Percentiles rank a stretch among this genome's conserved stretches.
Evolutionary conservation across 2,888 invertebrate genomes (phyloP).

Genomic region (Apotomis turbidana): DNA sequence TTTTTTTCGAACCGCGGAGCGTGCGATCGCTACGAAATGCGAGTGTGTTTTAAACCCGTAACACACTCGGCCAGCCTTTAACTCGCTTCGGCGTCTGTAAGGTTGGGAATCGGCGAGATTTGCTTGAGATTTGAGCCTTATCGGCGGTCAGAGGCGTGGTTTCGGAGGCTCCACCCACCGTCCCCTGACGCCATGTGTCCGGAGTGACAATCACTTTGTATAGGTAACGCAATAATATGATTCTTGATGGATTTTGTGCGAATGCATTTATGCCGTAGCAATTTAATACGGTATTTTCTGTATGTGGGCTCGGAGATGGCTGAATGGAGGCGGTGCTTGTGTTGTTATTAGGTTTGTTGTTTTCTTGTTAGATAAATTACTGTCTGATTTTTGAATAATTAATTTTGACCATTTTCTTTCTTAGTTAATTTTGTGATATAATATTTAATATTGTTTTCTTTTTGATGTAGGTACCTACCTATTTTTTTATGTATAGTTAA

Average conservation of each 20-base stretch:
- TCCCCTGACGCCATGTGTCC: slow-evolving; percentile 74
- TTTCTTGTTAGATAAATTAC: slow-evolving; percentile 8
- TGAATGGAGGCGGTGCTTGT: slow-evolving; percentile 23
- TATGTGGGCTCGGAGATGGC: slow-evolving; percentile 24
- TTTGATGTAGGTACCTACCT: too few relatives aligned
- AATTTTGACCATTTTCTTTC: too few relatives aligned
- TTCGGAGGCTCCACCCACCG: slow-evolving; percentile 65
- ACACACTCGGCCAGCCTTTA: slow-evolving; percentile 63
- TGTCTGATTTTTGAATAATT: too few relatives aligned
- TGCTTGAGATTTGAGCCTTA: slow-evolving; percentile 80
- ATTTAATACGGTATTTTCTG: slow-evolving; percentile 44
- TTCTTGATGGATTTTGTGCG: slow-evolving; percentile 83
- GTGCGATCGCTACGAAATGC: slow-evolving; percentile 75
- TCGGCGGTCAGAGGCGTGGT: slow-evolving; percentile 74
- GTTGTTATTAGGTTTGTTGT: slow-evolving; percentile 11
- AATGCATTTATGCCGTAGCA: slow-evolving; percentile 66
- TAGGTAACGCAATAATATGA: slow-evolving; percentile 84
- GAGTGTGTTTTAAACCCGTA: slow-evolving; percentile 73
- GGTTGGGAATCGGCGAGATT: slow-evolving; percentile 75
- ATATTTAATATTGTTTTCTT: too few relatives aligned
- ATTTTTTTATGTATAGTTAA: too few relatives aligned
- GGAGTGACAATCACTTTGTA: slow-evolving; percentile 84
- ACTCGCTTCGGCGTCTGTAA: slow-evolving; percentile 68
- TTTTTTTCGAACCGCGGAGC: slow-evolving; percentile 55
- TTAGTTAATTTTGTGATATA: too few relatives aligned